Evolutionary conservation across 2,888 invertebrate species (phyloP), one percentile per base, ranked within the genome.

Genomic region (Girardia tigrina): DNA sequence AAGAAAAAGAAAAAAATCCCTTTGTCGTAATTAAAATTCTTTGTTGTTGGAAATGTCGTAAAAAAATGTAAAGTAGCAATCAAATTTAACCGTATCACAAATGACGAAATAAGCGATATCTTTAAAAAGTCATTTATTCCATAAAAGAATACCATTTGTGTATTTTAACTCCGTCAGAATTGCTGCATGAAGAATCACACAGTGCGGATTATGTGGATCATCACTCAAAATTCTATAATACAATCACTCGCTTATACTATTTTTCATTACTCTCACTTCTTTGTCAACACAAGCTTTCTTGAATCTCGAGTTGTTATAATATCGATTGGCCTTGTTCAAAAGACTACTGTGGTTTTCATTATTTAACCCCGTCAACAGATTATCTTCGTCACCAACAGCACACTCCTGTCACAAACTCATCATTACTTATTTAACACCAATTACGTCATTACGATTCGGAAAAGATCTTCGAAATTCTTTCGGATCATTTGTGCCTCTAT

Each of bases 261-360:
- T n/a, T n/a, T n/a, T n/a, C n/a, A n/a, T n/a, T n/a, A n/a, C n/a
- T n/a, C n/a, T n/a, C n/a, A n/a, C n/a, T n/a, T n/a, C n/a, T n/a
- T n/a, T n/a, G n/a, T n/a, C n/a, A n/a, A n/a, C 56, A 56, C 23
- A 56, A 23, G 56, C 56, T n/a, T 56, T 56, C n/a, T 56, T 56
- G 56, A 56, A 56, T n/a, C n/a, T 4, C 6, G 56, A 4, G 23
- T 56, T 56, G n/a, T 56, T 56, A 56, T 56, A 56, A 56, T 56
- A 16, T 56, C 56, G 56, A 8, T n/a, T 56, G 4, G 56, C 56
- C 20, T 23, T 12, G n/a, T 56, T 56, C 56, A 56, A n/a, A 4
- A 16, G 4, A 56, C n/a, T 56, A 12, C 20, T 20, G 23, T 56
- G n/a, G n/a, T 56, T 4, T 2, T 56, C n/a, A n/a, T 12, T 56